Base-by-base conservation (phyloP, 1,140 invertebrate genomes). In the Idris sp. region DNA sequence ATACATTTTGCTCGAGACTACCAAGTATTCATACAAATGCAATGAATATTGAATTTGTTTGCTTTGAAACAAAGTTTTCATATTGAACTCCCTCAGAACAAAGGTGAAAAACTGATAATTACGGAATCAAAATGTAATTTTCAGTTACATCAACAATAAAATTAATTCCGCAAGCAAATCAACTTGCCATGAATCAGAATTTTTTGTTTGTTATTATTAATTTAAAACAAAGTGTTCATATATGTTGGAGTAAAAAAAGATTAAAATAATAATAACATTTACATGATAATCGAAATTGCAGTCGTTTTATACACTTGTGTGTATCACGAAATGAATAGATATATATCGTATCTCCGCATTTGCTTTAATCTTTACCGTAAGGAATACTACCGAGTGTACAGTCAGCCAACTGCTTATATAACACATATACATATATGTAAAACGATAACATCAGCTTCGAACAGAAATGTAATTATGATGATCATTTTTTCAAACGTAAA, bases 351-450 rank as follows among this genome's bases (percentile, higher is more conserved):
- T 64, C 51, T 22, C 1, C n/a, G n/a, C 56, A 41, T 62, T 72
- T 43, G 54, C 49, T 64, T 72, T 72, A 72, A 72, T 72, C 43
- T 72, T 62, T 43, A 62, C 43, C 48, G 56, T 71, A 56, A 72
- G 68, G 58, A 62, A 56, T 72, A 72, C 43, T 62, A 58, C 18
- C 11, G 22, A 36, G 31, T 18, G 36, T 72, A 58, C 7, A 72
- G 49, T 72, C 58, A 62, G 51, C 38, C 65, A 43, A 40, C 36
- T 44, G 54, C 18, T 22, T 38, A 46, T 38, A 40, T 13, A n/a
- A 44, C 18, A n/a, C 25, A 13, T 46, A 31, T 38, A 25, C 26
- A 53, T 6, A 26, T 51, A 31, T 64, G 41, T 46, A 28, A 18
- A 61, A 54, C 30, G 67, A 71, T 71, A 69, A 59, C 38, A 71